A percentile compares a stretch with the other conserved stretches of the same genome.
These are phyloP conservation scores for Dinocampus coccinellae DNA, from an alignment of 2,888 invertebrate species.

Conservation along the genomic window DNA sequence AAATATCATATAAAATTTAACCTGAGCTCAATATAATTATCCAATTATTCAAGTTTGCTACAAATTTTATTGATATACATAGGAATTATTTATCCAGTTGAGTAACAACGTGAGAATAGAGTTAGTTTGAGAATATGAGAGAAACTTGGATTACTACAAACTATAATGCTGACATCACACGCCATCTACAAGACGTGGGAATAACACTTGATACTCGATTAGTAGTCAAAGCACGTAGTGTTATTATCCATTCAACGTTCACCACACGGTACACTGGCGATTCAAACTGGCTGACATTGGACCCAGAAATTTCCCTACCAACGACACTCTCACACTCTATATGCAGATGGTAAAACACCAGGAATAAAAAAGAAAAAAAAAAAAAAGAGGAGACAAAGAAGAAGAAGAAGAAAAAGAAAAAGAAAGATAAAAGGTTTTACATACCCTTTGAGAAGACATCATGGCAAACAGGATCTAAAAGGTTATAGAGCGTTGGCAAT, in stretches of 20 bases:
- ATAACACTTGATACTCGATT: conserved; percentile 57
- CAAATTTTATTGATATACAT: not conserved
- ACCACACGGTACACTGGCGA: not conserved
- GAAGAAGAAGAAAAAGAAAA: not conserved
- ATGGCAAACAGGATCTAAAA: not conserved
- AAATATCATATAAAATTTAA: no score
- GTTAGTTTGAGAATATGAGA: not conserved
- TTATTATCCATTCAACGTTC: conserved; percentile 60
- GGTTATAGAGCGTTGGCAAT: not conserved
- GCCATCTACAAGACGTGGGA: conserved; percentile 18
- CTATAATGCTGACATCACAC: conserved; percentile 37
- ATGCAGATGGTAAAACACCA: not conserved
- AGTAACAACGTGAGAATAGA: not conserved
- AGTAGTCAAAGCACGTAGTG: conserved; percentile 63
- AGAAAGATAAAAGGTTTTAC: not conserved
- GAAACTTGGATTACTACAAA: not conserved
- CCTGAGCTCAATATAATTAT: no score
- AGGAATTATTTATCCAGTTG: not conserved
- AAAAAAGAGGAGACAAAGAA: not conserved
- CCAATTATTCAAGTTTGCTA: no score
- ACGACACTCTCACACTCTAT: conserved; percentile 9
- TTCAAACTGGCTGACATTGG: conserved; percentile 6
- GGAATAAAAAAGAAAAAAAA: not conserved
- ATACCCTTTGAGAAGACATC: not conserved
- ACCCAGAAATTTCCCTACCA: conserved; percentile 15